A percentile compares a stretch with the other conserved stretches of the same genome.
phyloP scores from a whole-genome alignment of 2,888 invertebrate genomes.

The Blastobasis adustella region DNA sequence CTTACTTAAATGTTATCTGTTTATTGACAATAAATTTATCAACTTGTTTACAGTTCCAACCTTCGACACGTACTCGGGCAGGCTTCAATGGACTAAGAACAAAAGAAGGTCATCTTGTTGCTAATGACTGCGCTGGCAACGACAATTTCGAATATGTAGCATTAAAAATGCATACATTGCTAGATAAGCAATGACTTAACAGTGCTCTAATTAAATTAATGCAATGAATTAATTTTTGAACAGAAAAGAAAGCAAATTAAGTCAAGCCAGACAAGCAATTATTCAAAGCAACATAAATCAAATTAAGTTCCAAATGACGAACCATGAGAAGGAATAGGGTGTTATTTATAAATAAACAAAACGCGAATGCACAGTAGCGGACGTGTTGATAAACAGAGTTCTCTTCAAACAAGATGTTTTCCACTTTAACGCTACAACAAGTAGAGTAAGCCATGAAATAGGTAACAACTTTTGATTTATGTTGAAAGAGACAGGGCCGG shows the following conservation, averaged over 20 bases:
- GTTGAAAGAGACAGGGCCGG: conserved; percentile 9
- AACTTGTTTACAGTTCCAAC: conserved; percentile 36
- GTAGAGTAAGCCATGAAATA: conserved; percentile 7
- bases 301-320: conserved; percentile 20
- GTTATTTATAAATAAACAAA: conserved; percentile 47
- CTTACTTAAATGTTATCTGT: conserved; percentile 33
- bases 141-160: no score
- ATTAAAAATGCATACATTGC: no score
- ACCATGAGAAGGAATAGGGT: conserved; percentile 33
- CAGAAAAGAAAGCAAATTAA: no score
- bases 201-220: no score
- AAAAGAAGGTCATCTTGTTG: conserved; percentile 6
- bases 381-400: conserved; percentile 48
- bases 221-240: no score
- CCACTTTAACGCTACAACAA: conserved; percentile 30
- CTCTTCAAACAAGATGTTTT: conserved; percentile 43
- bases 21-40: conserved; percentile 27
- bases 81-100: conserved; percentile 7
- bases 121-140: not conserved
- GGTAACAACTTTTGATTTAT: conserved; percentile 1
- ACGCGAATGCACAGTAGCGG: conserved; percentile 36
- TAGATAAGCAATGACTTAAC: no score
- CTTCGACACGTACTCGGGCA: conserved; percentile 14
- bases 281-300: not conserved
- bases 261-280: no score